Base-by-base conservation (phyloP, 2,797 vertebrate genomes). In the Rhynchotus rufescens region DNA sequence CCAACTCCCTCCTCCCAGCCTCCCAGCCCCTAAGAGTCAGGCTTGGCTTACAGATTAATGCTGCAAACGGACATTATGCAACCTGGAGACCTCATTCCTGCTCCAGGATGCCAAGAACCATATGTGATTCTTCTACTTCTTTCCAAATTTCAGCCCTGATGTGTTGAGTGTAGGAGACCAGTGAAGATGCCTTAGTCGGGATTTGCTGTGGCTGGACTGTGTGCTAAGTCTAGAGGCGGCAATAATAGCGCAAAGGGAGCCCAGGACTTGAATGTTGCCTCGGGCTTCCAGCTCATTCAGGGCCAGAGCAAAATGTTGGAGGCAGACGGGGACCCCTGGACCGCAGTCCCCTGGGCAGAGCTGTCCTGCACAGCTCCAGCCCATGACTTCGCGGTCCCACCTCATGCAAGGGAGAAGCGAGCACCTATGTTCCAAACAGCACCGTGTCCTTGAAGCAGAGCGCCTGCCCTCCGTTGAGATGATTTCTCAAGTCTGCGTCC, bases 71-170 rank as follows among this genome's bases (percentile, higher is more conserved):
- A 20, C 4, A 8, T 64, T 30, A n/a, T 30, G 13, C 40, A 64
- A 9, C 60, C 45, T 1, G 1, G 60, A 34, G 12, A 59, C 6
- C 45, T 65, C 8, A 12, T 13, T 6, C n/a, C 44, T 56, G n/a
- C 15, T 54, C 19, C 0, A 0, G 51, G 45, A 4, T 74, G 34
- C 20, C 1, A 0, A 4, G 28, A 49, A 52, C 36, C 34, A 2
- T 1, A 1, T 3, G 20, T 0, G 6, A 42, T 67, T 56, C 36
- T 73, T 62, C 67, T 66, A 45, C 34, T 26, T 66, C 81, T 42
- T 51, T 28, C 62, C 54, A 81, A 32, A 30, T 15, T 4, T 0
- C n/a, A 82, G 26, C 17, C 74, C 4, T 30, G 17, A 1, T 38
- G 21, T 52, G 19, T 0, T 68, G 42, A 62, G 51, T 12, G 17